Percentiles rank a stretch among this genome's conserved stretches.
phyloP scores from a whole-genome alignment of 1,140 invertebrate genomes.

The Hydropsyche tenuis region DNA sequence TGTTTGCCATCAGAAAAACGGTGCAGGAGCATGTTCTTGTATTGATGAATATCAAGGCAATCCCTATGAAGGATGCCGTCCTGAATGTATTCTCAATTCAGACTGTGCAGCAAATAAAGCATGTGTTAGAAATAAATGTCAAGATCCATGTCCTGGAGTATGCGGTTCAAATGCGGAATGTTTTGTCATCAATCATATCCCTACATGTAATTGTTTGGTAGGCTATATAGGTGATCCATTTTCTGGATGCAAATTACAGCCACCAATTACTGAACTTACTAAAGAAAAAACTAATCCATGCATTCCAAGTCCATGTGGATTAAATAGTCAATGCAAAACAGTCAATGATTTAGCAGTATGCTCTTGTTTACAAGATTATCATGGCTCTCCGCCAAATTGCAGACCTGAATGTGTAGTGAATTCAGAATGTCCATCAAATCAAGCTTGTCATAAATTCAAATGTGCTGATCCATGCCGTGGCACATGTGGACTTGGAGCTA shows the following conservation, averaged over 20 bases:
- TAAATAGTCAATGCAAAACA: slow-evolving; percentile 69
- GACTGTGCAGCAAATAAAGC: slow-evolving; percentile 76
- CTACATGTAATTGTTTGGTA: slow-evolving; percentile 74
- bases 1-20: slow-evolving; percentile 68
- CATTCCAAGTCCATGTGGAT: slow-evolving; percentile 69
- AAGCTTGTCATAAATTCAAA: slow-evolving; percentile 68
- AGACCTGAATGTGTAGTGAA: slow-evolving; percentile 69
- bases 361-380: slow-evolving; percentile 68
- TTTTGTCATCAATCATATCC: slow-evolving; percentile 75
- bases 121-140: slow-evolving; percentile 78
- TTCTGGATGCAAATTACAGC: slow-evolving; percentile 54
- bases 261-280: slow-evolving; percentile 31
- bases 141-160: slow-evolving; percentile 77
- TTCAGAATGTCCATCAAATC: slow-evolving; percentile 67
- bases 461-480: slow-evolving; percentile 69
- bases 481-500: slow-evolving; percentile 67
- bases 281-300: slow-evolving; percentile 61
- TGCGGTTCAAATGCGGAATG: slow-evolving; percentile 81
- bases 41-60: slow-evolving; percentile 72
- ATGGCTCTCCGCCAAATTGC: slow-evolving; percentile 67
- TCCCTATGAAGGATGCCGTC: slow-evolving; percentile 74
- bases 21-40: slow-evolving; percentile 75
- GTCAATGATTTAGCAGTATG: slow-evolving; percentile 66
- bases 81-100: slow-evolving; percentile 79
- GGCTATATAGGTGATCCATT: slow-evolving; percentile 82